Base-by-base conservation (phyloP, 2,797 vertebrate species). In the Enteromius treurensis region DNA sequence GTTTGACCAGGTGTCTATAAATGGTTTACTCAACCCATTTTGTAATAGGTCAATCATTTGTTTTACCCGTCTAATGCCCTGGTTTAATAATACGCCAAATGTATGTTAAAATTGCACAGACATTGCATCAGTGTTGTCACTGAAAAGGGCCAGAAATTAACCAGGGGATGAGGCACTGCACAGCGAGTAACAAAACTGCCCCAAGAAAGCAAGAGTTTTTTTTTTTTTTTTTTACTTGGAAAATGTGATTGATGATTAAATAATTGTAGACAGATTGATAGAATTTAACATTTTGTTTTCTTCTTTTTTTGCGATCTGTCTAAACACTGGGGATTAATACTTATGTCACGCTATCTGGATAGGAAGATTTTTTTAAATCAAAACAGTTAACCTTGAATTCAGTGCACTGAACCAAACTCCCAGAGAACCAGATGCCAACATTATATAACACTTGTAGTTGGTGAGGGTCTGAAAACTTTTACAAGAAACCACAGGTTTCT, bases 41-140 rank as follows among this genome's bases (percentile, higher is more conserved):
- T 51, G 42, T 9, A 51, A 29, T 34, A 42, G 3, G 15, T 60
- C 34, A 79, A 79, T 49, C 3, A 5, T 34, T 5, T 51, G 34
- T 23, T n/a, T 69, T 5, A 32, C 74, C 15, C 21, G 3, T 19
- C n/a, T 62, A 21, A 69, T 78, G 49, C 70, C 10, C 15, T 37
- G 62, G 21, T 71, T 67, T 68, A 77, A 77, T 47, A 42, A 62
- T 62, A 62, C 21, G 76, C 23, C 75, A 62, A 64, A 64, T 77
- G 9, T 45, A 77, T 47, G 40, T 77, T 77, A 77, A 77, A 77
- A 77, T 77, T 77, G 34, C 53, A 77, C 34, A 19, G 51, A 60
- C 34, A 60, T 76, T 76, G 75, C 55, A 62, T 77, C 77, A 78
- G 76, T 15, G 60, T 65, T 65, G 40, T 49, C 60, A 32, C 17